Evolutionary conservation across 2,888 invertebrate genomes (phyloP), one percentile per base, ranked within the genome.

Genomic region (Drosophila conformis): DNA sequence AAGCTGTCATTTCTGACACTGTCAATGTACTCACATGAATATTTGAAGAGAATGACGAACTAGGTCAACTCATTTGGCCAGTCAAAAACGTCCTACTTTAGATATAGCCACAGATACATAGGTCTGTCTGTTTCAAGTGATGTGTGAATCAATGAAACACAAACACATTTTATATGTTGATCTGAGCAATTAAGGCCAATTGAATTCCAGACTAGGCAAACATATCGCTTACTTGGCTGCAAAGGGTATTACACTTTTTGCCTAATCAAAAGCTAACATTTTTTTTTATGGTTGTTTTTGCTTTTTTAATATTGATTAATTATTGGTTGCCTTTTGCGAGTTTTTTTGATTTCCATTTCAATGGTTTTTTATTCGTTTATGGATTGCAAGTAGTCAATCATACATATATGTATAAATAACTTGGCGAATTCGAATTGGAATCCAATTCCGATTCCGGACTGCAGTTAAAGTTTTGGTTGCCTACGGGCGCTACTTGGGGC

Each of bases 271-370:
- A 29, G 10, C 3, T 3, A 46, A 46, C 7, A 46, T 35, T 31
- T 36, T 35, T 60, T 57, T 54, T 58, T 33, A 53, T 21, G 21
- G 27, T 21, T 31, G 31, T 42, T 66, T 51, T 35, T 29, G 57
- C 49, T 33, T 0, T 29, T 57, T 67, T 29, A 65, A n/a, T 62
- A 69, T 70, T 73, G 70, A 69, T 71, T 71, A 79, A 74, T 69
- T 73, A 67, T 77, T 85, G 74, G 69, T 68, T 66, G 58, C 29
- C 69, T 69, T 42, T 53, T 58, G 18, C 29, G 51, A 51, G 21
- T 35, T 52, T 62, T 58, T 68, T 64, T 61, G 73, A 78, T 84
- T 83, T 88, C 62, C 81, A 84, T 80, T 84, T 83, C 82, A 69
- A 77, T 79, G 70, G 59, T 68, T 38, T 38, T n/a, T n/a, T 4